Evolutionary conservation across 2,113 vertebrate genomes (phyloP), one percentile per base, ranked within the genome.

Genomic region (Ammodytes marinus): DNA sequence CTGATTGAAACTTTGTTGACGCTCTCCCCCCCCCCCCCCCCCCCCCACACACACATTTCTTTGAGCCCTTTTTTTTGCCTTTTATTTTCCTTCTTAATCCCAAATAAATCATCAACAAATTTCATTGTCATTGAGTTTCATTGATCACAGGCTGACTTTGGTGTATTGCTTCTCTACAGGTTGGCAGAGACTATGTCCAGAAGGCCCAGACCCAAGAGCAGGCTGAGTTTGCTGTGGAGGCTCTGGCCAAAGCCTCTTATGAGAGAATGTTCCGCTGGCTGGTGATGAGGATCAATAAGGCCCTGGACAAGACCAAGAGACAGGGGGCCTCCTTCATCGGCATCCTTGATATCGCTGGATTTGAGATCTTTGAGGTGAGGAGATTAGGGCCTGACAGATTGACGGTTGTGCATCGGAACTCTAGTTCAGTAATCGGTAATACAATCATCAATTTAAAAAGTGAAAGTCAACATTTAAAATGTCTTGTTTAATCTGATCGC

Each of bases 131-230:
- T 27, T 27, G 27, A 27, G 27, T 27, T 27, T 27, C 27, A 27
- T 27, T 27, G 27, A 10, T 47, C 14, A 4, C 27, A 57, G 45
- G 35, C 17, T 81, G 52, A 79, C 40, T 12, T 1, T 42, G 40
- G 9, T 2, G 0, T 39, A 3, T 65, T 64, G 40, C 5, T 64
- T 58, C 27, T 8, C 4, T 77, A 14, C 74, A 93, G 92, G 92
- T 99, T 81, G 98, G 98, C 3, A 93, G 98, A 17, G 98, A 99
- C 90, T 99, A 97, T 0, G 98, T 99, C 67, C 98, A 99, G 95
- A 99, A 99, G 93, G 98, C 98, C 1, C 98, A 99, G 93, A 99
- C 98, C 0, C 99, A 99, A 95, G 98, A 99, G 78, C 98, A 99
- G 96, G 98, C 98, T 0, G 98, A 99, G 93, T 99, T 99, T 86